Conservation (phyloP, 2,888 invertebrate species). For the Charanyca ferruginea region DNA sequence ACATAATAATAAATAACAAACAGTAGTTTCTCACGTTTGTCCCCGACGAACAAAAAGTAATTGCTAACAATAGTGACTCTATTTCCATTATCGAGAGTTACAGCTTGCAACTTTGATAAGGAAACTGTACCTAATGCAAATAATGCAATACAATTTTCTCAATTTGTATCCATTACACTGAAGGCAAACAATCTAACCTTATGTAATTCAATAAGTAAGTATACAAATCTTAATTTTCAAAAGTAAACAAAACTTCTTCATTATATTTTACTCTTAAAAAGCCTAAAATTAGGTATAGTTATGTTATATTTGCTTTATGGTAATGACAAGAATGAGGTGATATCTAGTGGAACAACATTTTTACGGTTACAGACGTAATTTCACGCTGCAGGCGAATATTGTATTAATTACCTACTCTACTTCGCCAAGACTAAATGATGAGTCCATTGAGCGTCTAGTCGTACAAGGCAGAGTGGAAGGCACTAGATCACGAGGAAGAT, state of each 20-base stretch:
- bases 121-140: constrained; percentile 22
- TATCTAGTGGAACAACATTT: constrained; percentile 11
- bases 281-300: not conserved
- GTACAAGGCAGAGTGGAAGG: too few relatives aligned
- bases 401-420: constrained; percentile 4
- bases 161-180: constrained; percentile 14
- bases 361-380: constrained; percentile 27
- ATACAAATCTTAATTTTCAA: constrained; percentile 5
- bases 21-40: constrained; percentile 23
- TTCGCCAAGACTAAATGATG: too few relatives aligned
- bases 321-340: constrained; percentile 1
- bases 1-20: constrained; percentile 15
- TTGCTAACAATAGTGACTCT: constrained; percentile 38
- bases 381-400: constrained; percentile 13
- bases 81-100: constrained; percentile 45
- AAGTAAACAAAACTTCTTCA: too few relatives aligned
- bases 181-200: constrained; percentile 11
- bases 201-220: not conserved
- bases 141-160: constrained; percentile 30
- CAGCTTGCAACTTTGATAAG: constrained; percentile 41
- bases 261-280: too few relatives aligned
- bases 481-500: too few relatives aligned
- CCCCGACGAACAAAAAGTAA: constrained; percentile 37
- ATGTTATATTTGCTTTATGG: constrained; percentile 10
- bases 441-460: too few relatives aligned